Percentiles rank a stretch among this genome's conserved stretches.
Evolutionary conservation across 2,888 invertebrate genomes (phyloP).

Genomic region (Stegophylla sp.): DNA sequence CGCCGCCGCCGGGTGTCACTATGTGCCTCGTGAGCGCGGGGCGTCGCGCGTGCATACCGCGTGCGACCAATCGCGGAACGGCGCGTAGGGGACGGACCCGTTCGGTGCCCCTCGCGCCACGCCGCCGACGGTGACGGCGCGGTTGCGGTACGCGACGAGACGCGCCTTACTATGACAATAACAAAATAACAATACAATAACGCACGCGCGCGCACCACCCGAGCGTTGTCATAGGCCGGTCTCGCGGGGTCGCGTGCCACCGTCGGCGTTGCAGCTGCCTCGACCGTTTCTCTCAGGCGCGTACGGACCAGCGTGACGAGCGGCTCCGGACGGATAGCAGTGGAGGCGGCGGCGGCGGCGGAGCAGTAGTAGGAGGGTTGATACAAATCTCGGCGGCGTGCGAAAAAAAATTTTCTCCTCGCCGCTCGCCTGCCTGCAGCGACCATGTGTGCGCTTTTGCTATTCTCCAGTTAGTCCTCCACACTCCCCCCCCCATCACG

Average conservation of each 20-base stretch:
- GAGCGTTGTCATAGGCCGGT: not conserved
- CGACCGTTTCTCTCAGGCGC: not conserved
- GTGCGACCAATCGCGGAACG: constrained; percentile 9
- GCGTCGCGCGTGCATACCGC: not conserved
- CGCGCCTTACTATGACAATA: not conserved
- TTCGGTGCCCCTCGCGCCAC: not conserved
- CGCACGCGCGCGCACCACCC: too few relatives aligned
- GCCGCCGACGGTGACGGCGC: not conserved
- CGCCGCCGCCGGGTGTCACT: not conserved
- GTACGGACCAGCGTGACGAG: not conserved
- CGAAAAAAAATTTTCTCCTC: constrained; percentile 9
- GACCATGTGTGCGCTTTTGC: not conserved
- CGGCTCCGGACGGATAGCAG: not conserved
- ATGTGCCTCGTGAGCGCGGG: not conserved
- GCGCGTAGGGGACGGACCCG: not conserved
- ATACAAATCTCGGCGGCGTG: constrained; percentile 30
- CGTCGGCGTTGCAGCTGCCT: not conserved
- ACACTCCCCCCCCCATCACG: too few relatives aligned
- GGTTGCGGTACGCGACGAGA: not conserved
- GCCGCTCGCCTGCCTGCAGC: not conserved
- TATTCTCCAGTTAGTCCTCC: not conserved
- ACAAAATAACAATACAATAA: constrained; percentile 15
- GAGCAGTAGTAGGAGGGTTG: not conserved
- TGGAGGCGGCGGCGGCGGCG: not conserved
- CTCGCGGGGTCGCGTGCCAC: constrained; percentile 25